Percentiles rank a stretch among this genome's conserved stretches.
Evolutionary conservation across 2,797 vertebrate species (phyloP).

Genomic region (Neopelma chrysocephalum): DNA sequence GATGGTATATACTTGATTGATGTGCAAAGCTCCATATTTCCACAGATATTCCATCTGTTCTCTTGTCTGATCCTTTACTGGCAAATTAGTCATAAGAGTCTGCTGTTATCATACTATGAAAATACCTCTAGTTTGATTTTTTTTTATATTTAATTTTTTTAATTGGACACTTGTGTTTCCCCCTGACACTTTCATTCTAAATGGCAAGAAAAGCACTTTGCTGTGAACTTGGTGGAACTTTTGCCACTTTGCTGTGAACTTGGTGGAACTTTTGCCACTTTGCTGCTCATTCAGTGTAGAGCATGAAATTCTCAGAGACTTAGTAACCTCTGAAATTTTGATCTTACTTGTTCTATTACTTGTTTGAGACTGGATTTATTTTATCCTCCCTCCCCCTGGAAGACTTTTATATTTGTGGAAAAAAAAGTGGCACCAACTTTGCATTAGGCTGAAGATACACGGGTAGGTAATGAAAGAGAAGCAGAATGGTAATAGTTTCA

Average conservation of each 20-base stretch:
- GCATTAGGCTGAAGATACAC: not conserved
- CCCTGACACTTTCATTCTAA: not conserved
- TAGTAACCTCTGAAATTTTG: not conserved
- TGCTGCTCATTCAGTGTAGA: not conserved
- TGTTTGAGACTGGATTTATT: not conserved
- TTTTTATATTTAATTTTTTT: not conserved
- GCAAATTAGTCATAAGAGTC: not conserved
- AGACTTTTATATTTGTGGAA: not conserved
- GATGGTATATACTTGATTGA: not conserved
- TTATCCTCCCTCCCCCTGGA: not conserved
- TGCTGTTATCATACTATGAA: not conserved
- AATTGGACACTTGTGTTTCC: not conserved
- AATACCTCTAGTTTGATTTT: not conserved
- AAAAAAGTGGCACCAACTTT: rapidly evolving
- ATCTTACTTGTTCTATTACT: not conserved
- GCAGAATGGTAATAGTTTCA: not conserved
- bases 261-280: not conserved
- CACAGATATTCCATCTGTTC: not conserved
- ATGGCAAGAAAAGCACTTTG: not conserved
- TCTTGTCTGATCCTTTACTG: not conserved
- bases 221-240: not conserved
- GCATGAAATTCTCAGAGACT: not conserved
- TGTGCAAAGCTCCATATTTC: not conserved
- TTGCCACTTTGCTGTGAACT: not conserved
- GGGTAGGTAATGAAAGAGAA: not conserved